These are phyloP conservation scores for Poeciliopsis paucimaculata DNA, from an alignment of 2,797 vertebrate species.

Conservation along the genomic window DNA sequence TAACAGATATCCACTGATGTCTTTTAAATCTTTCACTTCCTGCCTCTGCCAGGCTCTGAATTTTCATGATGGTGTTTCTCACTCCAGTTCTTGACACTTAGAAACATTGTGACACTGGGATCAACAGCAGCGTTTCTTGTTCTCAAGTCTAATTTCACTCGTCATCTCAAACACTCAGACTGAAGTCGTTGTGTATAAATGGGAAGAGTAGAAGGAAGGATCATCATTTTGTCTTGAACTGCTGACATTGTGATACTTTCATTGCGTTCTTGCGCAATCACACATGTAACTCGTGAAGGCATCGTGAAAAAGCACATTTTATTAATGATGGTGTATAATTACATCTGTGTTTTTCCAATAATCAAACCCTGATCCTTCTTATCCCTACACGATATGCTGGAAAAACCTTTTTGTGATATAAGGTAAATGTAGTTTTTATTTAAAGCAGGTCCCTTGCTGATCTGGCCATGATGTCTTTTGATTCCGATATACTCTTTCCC, in stretches of 20 bases:
- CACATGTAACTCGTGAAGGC: not conserved
- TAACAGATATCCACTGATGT: not conserved
- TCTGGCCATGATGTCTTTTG: not conserved
- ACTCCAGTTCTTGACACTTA: not conserved
- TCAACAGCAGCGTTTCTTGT: not conserved
- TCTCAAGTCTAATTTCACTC: not conserved
- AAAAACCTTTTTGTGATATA: not conserved
- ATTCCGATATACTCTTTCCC: not conserved
- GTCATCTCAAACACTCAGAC: not conserved
- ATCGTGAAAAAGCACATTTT: not conserved
- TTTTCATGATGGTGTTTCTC: not conserved
- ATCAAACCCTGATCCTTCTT: too few relatives aligned
- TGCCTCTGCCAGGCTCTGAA: not conserved
- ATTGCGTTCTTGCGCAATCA: not conserved
- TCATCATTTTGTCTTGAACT: not conserved
- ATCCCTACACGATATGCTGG: not conserved
- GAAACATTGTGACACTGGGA: too few relatives aligned
- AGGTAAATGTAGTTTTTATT: not conserved
- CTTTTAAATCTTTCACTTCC: not conserved
- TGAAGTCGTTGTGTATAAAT: too few relatives aligned
- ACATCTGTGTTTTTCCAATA: not conserved
- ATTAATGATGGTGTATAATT: not conserved
- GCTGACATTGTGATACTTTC: not conserved
- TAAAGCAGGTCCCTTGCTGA: not conserved
- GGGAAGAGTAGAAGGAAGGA: too few relatives aligned